Conservation (phyloP, 2,113 vertebrate species). For the Dasypus novemcinctus region DNA sequence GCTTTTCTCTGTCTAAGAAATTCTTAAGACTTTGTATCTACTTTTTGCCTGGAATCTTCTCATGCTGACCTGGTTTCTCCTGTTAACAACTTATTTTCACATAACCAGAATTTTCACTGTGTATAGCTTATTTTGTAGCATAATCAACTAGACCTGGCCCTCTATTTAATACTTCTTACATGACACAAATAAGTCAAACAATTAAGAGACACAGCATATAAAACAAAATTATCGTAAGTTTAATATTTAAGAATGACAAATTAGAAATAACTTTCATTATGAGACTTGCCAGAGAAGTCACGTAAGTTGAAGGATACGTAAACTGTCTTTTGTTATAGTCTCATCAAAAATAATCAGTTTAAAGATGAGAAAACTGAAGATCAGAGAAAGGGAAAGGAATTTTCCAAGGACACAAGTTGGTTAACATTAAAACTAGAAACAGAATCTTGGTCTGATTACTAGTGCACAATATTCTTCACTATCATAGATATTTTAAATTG, state of each 20-base stretch:
- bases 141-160: background rate
- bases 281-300: background rate
- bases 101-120: background rate
- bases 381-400: background rate
- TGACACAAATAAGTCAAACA: background rate
- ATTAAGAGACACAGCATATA: constrained; percentile 5
- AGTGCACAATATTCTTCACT: background rate
- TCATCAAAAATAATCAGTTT: background rate
- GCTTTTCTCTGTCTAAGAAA: constrained; percentile 31
- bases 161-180: background rate
- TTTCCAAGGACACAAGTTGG: background rate
- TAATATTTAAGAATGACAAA: background rate
- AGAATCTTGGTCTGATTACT: background rate
- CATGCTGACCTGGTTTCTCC: constrained; percentile 12
- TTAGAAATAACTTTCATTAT: background rate
- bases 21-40: background rate
- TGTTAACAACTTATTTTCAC: constrained; percentile 38
- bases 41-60: constrained; percentile 5
- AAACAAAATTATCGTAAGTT: constrained; percentile 39
- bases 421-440: background rate
- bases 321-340: background rate
- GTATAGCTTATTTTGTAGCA: background rate
- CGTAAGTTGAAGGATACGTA: constrained; percentile 4
- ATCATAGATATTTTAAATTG: background rate
- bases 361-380: background rate